Percentiles rank a stretch among this genome's conserved stretches.
These are phyloP conservation scores for Armadillidium nasatum DNA, from an alignment of 1,140 invertebrate species.

Conservation along the genomic window DNA sequence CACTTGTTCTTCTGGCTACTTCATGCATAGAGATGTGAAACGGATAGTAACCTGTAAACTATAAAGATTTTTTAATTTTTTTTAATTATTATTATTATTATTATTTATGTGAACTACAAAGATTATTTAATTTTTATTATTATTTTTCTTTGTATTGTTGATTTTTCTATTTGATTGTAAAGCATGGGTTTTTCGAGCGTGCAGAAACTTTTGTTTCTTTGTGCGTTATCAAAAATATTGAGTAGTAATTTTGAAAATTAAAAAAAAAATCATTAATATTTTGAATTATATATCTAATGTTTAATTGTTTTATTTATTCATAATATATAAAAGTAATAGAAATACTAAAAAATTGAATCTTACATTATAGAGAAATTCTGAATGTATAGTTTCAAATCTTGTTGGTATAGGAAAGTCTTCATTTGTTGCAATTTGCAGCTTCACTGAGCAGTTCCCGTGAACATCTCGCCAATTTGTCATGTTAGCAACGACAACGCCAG, in stretches of 20 bases:
- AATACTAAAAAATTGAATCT: neutral
- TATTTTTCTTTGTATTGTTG: too few relatives aligned
- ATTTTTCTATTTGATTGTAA: too few relatives aligned
- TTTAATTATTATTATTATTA: neutral
- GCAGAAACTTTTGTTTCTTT: too few relatives aligned
- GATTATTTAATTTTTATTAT: too few relatives aligned
- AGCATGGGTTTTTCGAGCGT: too few relatives aligned
- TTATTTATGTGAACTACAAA: too few relatives aligned
- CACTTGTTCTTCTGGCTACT: conserved; percentile 45
- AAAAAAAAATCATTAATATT: too few relatives aligned
- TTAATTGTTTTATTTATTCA: too few relatives aligned
- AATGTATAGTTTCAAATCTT: conserved; percentile 22
- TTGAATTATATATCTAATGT: too few relatives aligned
- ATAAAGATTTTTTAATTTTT: conserved; percentile 21
- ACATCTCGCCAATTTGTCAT: conserved; percentile 62
- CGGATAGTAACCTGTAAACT: conserved; percentile 46
- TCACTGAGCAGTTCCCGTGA: conserved; percentile 36
- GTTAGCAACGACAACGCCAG: conserved; percentile 57
- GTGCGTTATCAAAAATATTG: too few relatives aligned
- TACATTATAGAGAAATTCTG: conserved; percentile 33
- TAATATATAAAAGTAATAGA: too few relatives aligned
- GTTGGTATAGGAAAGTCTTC: conserved; percentile 18
- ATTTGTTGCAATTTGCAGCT: conserved; percentile 29
- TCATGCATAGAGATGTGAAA: conserved; percentile 45
- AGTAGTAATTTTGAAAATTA: too few relatives aligned